Percentiles rank a stretch among this genome's conserved stretches.
Conservation (phyloP, 2,113 vertebrate species). For the Piprites chloris region DNA sequence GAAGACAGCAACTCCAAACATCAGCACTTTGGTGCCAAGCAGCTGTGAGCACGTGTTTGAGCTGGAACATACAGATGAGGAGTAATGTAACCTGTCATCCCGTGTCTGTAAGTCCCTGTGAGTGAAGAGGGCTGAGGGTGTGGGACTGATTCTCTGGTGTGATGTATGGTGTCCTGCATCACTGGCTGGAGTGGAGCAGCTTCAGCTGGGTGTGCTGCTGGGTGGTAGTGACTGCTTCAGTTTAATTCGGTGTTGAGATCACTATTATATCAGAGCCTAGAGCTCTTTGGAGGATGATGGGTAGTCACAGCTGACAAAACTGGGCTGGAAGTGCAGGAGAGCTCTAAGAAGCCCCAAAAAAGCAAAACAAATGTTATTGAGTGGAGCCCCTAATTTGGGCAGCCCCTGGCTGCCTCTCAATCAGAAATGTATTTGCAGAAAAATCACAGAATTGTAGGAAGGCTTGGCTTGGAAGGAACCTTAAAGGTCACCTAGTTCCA, state of each 20-base stretch:
- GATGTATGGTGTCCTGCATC: not conserved
- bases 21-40: not conserved
- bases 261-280: not conserved
- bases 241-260: not conserved
- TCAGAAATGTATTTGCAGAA: not conserved
- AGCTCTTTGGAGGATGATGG: not conserved
- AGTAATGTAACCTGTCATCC: not conserved
- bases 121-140: not conserved
- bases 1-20: not conserved
- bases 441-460: not conserved
- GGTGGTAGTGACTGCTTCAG: not conserved
- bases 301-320: not conserved
- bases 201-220: not conserved
- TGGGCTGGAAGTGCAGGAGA: not conserved
- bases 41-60: not conserved
- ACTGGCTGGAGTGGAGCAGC: not conserved
- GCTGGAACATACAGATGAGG: not conserved
- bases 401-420: not conserved
- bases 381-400: not conserved
- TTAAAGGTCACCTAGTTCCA: not conserved
- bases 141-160: not conserved
- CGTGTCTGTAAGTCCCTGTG: fast-evolving
- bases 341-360: not conserved
- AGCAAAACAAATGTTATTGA: not conserved
- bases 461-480: not conserved